Evolutionary conservation across 2,888 invertebrate species (phyloP).

Genomic region (Philereme vetulata): DNA sequence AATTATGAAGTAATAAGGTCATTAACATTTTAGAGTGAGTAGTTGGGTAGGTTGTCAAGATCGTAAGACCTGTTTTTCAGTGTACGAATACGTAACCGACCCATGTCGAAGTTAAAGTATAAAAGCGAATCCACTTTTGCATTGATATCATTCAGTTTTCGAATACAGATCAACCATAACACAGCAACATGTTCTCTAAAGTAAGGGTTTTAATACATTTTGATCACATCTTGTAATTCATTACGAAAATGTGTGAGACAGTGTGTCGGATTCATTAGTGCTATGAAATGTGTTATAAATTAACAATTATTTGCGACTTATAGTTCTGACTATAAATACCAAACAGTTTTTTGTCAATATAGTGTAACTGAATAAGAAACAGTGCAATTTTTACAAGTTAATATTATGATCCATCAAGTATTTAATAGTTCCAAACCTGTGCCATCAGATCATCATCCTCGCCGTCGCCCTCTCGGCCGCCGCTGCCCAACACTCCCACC

Average conservation of each 20-base stretch:
- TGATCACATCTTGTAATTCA: not conserved
- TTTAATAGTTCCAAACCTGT: too few species aligned
- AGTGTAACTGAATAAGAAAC: too few species aligned
- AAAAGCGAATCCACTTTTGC: slow-evolving; percentile 45
- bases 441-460: slow-evolving; percentile 39
- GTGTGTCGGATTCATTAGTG: too few species aligned
- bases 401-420: too few species aligned
- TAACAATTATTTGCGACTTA: too few species aligned
- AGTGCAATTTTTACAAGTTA: too few species aligned
- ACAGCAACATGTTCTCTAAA: slow-evolving; percentile 55
- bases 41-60: not conserved
- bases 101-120: slow-evolving; percentile 15
- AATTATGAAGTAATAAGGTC: slow-evolving; percentile 1
- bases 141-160: slow-evolving; percentile 52
- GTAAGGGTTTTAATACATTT: slow-evolving; percentile 43
- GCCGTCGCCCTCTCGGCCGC: slow-evolving; percentile 41
- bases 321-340: too few species aligned
- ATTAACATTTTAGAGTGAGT: slow-evolving; percentile 9
- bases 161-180: slow-evolving; percentile 43
- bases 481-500: slow-evolving; percentile 42
- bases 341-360: too few species aligned
- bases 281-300: too few species aligned
- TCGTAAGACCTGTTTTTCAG: slow-evolving; percentile 33
- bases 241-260: not conserved
- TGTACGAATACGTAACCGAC: slow-evolving; percentile 34